A percentile compares a stretch with the other conserved stretches of the same genome.
phyloP scores from a whole-genome alignment of 2,113 vertebrate species.

The Cygnus buccinator region DNA sequence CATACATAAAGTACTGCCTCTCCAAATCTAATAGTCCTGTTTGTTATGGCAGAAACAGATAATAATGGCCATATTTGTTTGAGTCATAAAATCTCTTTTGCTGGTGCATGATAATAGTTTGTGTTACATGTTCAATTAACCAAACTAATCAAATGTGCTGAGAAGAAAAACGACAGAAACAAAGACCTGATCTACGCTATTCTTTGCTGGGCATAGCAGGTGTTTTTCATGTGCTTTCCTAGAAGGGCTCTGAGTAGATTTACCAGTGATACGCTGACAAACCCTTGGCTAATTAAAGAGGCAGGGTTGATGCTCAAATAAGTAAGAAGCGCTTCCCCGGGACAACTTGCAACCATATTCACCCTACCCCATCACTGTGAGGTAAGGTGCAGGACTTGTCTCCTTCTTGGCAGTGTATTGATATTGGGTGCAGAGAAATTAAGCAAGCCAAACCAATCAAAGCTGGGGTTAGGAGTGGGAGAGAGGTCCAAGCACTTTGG shows the following conservation, averaged over 20 bases:
- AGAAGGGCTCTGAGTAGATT: not conserved
- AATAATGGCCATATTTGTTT: conserved; percentile 63
- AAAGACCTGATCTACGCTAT: not conserved
- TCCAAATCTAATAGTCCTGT: conserved; percentile 42
- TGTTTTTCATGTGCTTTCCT: not conserved
- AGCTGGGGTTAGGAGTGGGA: not conserved
- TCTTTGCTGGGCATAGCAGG: not conserved
- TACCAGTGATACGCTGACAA: not conserved
- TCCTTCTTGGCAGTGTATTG: not conserved
- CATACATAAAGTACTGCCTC: conserved; percentile 2
- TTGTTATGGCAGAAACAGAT: conserved; percentile 59
- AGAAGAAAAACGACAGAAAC: conserved; percentile 9
- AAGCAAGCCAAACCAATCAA: not conserved
- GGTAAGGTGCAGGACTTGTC: not conserved
- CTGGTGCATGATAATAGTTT: conserved; percentile 28
- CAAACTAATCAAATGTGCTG: conserved; percentile 32
- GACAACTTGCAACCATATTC: not conserved
- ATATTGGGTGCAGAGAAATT: not conserved
- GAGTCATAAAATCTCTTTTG: conserved; percentile 47
- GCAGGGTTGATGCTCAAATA: not conserved
- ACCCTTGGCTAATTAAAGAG: not conserved
- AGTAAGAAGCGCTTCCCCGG: not conserved
- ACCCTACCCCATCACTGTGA: not conserved
- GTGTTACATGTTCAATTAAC: conserved; percentile 66
- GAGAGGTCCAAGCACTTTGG: not conserved